These are phyloP conservation scores for Rhinolophus sinicus DNA, from an alignment of 2,113 vertebrate genomes.

Conservation along the genomic window DNA sequence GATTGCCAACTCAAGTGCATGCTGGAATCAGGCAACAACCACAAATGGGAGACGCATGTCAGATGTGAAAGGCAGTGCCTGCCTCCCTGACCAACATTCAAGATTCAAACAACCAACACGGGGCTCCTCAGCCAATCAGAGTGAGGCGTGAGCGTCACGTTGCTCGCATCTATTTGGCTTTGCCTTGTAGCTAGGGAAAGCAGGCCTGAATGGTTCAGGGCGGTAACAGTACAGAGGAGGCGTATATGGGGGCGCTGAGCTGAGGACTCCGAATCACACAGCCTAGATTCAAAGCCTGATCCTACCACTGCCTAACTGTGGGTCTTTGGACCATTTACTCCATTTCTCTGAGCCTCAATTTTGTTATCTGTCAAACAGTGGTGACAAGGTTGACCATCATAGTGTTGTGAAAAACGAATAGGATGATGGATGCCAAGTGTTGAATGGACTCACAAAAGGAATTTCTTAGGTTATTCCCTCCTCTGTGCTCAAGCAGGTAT, in stretches of 20 bases:
- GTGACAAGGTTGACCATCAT: accelerated
- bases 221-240: accelerated
- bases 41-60: background rate
- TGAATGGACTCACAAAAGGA: background rate
- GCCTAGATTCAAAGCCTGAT: background rate
- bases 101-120: accelerated
- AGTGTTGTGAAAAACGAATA: background rate
- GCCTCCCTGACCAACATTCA: accelerated
- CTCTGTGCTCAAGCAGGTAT: background rate
- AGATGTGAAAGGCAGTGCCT: accelerated
- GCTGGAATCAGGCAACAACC: accelerated
- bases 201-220: accelerated
- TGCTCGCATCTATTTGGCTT: background rate
- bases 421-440: accelerated
- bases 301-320: background rate
- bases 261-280: background rate
- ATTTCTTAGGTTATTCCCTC: too few relatives aligned
- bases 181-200: background rate
- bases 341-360: background rate
- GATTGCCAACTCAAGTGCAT: background rate
- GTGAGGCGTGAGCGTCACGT: background rate
- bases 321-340: background rate
- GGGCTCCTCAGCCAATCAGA: background rate
- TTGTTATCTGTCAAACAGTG: background rate
- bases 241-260: accelerated